These are phyloP conservation scores for Pocillopora damicornis DNA, from an alignment of 64 coral and sea anemone genomes.

Conservation along the genomic window DNA sequence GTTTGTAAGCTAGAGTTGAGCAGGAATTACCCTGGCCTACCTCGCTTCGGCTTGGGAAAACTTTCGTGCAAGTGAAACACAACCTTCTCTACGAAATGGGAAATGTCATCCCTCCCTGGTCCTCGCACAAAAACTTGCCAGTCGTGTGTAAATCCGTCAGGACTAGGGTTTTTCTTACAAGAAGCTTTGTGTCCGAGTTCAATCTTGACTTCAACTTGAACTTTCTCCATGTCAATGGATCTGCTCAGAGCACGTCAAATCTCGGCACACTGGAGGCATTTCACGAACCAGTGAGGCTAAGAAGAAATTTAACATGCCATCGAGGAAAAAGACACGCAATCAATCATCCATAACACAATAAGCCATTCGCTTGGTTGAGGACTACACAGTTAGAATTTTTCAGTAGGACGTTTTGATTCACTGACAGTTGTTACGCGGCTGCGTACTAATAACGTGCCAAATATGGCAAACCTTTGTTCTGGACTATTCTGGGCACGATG, in stretches of 20 bases:
- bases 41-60: slow-evolving; percentile 85
- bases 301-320: neutral
- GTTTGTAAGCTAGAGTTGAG: neutral
- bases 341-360: neutral
- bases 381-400: neutral
- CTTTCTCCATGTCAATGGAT: slow-evolving; percentile 21
- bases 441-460: neutral
- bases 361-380: neutral
- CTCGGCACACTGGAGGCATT: slow-evolving; percentile 22
- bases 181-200: slow-evolving; percentile 96
- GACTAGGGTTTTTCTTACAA: slow-evolving; percentile 74
- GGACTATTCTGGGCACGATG: no score
- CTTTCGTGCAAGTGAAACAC: slow-evolving; percentile 97
- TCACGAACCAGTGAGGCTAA: slow-evolving; percentile 1
- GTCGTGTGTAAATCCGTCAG: slow-evolving; percentile 92
- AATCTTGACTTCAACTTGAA: slow-evolving; percentile 83
- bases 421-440: slow-evolving; percentile 26
- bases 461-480: slow-evolving; percentile 24
- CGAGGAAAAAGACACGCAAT: neutral
- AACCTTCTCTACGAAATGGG: slow-evolving; percentile 98
- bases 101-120: slow-evolving; percentile 84
- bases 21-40: slow-evolving; percentile 42
- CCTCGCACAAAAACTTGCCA: slow-evolving; percentile 96
- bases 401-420: neutral
- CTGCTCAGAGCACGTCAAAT: slow-evolving; percentile 39